phyloP scores from a whole-genome alignment of 2,113 vertebrate species.

The Helogale parvula region DNA sequence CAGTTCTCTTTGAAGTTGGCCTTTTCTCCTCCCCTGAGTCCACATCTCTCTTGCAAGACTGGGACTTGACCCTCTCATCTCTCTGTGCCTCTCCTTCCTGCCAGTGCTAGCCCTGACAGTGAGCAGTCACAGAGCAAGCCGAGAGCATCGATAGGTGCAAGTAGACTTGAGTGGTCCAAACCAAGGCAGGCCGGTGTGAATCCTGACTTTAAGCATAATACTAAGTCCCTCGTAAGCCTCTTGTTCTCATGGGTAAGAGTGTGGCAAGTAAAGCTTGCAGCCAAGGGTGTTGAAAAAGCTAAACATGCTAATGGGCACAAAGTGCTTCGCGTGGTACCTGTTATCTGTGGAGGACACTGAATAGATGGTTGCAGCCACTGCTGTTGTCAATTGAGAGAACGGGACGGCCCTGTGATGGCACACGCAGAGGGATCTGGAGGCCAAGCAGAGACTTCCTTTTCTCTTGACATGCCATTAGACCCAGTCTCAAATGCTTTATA shows the following conservation, averaged over 20 bases:
- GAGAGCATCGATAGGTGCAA: neutral
- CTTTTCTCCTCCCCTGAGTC: rapidly evolving
- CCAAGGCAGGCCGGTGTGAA: neutral
- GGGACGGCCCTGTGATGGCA: rapidly evolving
- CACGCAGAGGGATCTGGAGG: neutral
- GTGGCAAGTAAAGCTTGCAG: too few species aligned
- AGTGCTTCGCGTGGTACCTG: neutral
- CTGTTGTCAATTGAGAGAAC: neutral
- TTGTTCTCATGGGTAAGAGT: neutral
- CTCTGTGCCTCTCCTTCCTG: neutral
- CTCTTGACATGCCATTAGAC: too few species aligned
- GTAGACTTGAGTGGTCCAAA: neutral
- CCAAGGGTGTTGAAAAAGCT: neutral
- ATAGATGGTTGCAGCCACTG: neutral
- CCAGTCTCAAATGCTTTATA: neutral
- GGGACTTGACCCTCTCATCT: too few species aligned
- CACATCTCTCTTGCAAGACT: neutral
- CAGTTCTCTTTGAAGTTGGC: too few species aligned
- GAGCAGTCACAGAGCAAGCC: neutral
- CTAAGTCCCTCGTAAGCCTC: neutral
- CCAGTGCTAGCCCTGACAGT: too few species aligned
- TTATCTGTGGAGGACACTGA: neutral
- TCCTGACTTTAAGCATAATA: neutral
- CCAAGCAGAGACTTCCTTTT: neutral
- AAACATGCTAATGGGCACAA: neutral